Conservation (phyloP, 1,140 invertebrate species). For the Rhizoglyphus robini region DNA sequence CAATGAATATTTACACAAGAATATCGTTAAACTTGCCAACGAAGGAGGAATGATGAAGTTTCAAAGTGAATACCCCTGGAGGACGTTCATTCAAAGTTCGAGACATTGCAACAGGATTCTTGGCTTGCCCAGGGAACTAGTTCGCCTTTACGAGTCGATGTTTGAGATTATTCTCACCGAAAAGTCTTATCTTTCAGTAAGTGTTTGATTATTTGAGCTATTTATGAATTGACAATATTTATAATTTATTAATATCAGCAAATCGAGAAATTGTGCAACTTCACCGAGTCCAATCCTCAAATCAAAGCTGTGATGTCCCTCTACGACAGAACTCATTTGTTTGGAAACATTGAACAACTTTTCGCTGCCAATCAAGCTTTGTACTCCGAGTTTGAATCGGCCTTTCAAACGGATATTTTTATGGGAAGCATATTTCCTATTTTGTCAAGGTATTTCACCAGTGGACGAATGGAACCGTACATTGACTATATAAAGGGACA, state of each 20-base stretch:
- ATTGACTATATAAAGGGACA: background rate
- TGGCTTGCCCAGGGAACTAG: background rate
- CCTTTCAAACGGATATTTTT: background rate
- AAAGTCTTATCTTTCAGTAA: background rate
- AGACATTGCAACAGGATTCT: background rate
- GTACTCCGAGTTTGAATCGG: background rate
- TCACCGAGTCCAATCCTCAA: background rate
- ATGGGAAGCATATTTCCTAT: background rate
- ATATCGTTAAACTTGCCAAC: background rate
- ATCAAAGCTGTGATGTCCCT: background rate
- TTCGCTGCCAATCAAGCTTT: background rate
- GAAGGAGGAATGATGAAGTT: background rate
- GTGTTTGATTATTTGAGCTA: background rate
- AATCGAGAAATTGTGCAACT: background rate
- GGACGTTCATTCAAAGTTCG: background rate
- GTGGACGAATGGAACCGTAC: background rate
- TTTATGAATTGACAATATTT: background rate
- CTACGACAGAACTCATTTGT: background rate
- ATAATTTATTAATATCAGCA: background rate
- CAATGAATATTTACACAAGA: background rate
- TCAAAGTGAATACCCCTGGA: background rate
- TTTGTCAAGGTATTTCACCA: background rate
- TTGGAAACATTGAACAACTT: background rate
- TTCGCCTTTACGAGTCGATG: background rate
- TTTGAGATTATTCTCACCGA: slow-evolving; percentile 8